Conservation (phyloP, 2,113 vertebrate genomes). For the Sterrhoptilus dennistouni region DNA sequence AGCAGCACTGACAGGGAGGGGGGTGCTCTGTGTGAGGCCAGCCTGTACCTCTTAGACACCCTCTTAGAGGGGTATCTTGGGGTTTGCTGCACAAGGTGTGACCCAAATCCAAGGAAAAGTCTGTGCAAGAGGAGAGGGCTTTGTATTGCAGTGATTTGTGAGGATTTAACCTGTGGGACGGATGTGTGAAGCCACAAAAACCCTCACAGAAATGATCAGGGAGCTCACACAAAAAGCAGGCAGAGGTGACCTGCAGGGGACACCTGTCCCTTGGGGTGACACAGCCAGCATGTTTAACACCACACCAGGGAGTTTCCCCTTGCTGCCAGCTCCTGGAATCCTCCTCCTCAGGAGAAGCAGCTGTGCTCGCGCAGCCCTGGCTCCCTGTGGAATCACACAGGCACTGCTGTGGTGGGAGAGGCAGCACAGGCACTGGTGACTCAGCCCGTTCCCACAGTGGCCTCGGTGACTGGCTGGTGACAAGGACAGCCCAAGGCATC, state of each 20-base stretch:
- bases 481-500: background rate
- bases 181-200: rapidly evolving
- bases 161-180: background rate
- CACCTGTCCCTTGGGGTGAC: background rate
- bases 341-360: background rate
- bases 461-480: background rate
- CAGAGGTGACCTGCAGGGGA: background rate
- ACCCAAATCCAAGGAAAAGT: background rate
- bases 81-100: background rate
- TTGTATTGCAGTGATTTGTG: rapidly evolving
- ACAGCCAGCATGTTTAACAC: background rate
- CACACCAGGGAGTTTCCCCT: background rate
- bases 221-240: background rate
- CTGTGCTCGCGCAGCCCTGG: rapidly evolving
- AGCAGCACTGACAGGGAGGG: rapidly evolving
- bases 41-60: background rate
- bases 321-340: background rate
- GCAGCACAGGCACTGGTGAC: background rate
- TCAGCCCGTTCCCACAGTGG: background rate
- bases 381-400: rapidly evolving
- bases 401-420: background rate
- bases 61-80: background rate
- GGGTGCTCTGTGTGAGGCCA: rapidly evolving
- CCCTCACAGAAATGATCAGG: too few relatives aligned
- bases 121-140: background rate